Conservation (phyloP, 2,113 vertebrate genomes). For the Prionailurus bengalensis region DNA sequence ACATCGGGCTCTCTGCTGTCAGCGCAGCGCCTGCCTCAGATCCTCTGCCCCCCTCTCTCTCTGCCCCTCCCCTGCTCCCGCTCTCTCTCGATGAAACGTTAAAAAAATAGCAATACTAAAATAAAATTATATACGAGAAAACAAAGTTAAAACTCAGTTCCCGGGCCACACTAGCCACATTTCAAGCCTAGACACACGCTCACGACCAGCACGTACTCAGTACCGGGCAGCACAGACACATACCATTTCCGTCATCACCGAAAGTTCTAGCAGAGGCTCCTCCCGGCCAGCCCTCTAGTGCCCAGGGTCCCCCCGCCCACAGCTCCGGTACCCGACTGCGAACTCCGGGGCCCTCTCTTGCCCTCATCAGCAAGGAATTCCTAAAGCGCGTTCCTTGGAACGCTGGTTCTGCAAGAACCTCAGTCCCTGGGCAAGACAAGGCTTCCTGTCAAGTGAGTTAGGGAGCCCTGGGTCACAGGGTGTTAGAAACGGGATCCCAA, state of each 20-base stretch:
- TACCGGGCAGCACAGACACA: rapidly evolving
- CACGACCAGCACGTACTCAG: rapidly evolving
- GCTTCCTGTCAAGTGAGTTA: background rate
- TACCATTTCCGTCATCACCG: background rate
- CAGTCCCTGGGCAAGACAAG: too few species aligned
- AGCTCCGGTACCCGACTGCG: background rate
- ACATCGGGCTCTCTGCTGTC: too few species aligned
- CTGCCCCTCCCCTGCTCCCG: too few species aligned
- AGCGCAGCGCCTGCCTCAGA: too few species aligned
- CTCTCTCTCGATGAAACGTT: too few species aligned
- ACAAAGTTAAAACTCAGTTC: background rate
- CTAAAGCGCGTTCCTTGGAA: background rate
- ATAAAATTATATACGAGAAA: too few species aligned
- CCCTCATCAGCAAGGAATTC: background rate
- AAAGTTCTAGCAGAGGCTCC: background rate
- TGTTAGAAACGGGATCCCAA: rapidly evolving
- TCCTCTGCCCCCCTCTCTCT: too few species aligned
- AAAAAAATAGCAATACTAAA: too few species aligned
- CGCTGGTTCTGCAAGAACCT: background rate
- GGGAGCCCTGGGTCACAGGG: background rate
- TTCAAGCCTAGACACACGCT: background rate
- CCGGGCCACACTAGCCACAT: background rate
- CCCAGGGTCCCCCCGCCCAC: background rate
- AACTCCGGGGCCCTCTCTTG: background rate
- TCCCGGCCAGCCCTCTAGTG: background rate